Evolutionary conservation across 30 jellyfish, hydroid and myxozoan genomes (phyloP).

Genomic region (Hydractinia symbiolongicarpus): DNA sequence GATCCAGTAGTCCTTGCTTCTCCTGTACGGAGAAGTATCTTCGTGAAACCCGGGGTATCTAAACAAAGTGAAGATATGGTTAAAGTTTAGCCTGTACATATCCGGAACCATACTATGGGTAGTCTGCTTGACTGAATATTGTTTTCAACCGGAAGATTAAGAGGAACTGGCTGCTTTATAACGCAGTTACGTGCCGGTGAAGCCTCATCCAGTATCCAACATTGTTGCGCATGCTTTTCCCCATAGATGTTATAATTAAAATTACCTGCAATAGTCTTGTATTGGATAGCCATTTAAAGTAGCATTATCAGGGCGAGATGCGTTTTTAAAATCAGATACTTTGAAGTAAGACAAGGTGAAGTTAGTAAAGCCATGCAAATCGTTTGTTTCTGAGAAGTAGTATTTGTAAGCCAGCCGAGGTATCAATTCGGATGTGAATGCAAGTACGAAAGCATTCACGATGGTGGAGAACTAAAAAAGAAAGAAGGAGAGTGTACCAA

Average conservation of each 20-base stretch:
- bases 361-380: constrained; percentile 63
- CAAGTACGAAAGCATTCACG: constrained; percentile 93
- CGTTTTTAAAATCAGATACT: constrained; percentile 42
- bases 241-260: too few species aligned
- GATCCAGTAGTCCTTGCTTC: constrained; percentile 68
- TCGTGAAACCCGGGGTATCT: constrained; percentile 97
- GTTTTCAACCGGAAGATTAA: too few species aligned
- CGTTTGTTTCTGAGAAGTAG: constrained; percentile 45
- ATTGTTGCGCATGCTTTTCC: too few species aligned
- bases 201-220: too few species aligned
- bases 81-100: too few species aligned
- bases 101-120: too few species aligned
- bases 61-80: not conserved
- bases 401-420: constrained; percentile 80
- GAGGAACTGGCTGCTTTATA: too few species aligned
- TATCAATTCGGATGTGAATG: constrained; percentile 91
- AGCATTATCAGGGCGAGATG: constrained; percentile 71
- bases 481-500: not conserved
- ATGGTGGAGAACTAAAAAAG: constrained; percentile 71
- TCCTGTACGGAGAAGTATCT: constrained; percentile 41
- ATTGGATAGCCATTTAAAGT: constrained; percentile 33
- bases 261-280: constrained; percentile 78
- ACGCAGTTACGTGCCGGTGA: not conserved
- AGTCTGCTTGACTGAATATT: too few species aligned
- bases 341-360: constrained; percentile 67